Evolutionary conservation across 2,888 invertebrate genomes (phyloP).

Genomic region (Conomelus anceps): DNA sequence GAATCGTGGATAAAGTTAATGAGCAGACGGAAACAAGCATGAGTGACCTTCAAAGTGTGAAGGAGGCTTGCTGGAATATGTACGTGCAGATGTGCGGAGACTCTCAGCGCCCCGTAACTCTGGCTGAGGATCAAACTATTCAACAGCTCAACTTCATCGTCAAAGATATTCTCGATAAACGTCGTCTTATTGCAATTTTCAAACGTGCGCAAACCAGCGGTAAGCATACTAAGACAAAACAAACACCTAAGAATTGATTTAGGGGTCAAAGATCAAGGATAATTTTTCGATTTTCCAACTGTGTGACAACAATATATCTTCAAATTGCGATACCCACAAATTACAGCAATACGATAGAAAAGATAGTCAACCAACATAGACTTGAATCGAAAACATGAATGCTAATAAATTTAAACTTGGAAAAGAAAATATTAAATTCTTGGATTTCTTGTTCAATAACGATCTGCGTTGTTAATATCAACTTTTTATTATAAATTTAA

Average conservation of each 20-base stretch:
- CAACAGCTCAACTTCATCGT: background rate
- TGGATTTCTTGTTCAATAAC: too few relatives aligned
- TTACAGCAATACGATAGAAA: too few relatives aligned
- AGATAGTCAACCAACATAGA: too few relatives aligned
- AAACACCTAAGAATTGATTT: background rate
- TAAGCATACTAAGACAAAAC: background rate
- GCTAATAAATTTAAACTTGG: too few relatives aligned
- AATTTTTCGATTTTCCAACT: too few relatives aligned
- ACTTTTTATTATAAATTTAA: too few relatives aligned
- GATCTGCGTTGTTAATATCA: too few relatives aligned
- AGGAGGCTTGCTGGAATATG: background rate
- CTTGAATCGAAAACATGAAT: too few relatives aligned
- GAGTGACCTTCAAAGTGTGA: background rate
- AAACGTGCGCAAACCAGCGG: background rate
- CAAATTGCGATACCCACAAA: too few relatives aligned
- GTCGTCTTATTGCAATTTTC: background rate
- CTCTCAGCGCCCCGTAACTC: background rate
- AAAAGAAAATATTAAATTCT: too few relatives aligned
- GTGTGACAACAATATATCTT: too few relatives aligned
- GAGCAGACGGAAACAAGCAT: background rate
- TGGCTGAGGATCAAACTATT: background rate
- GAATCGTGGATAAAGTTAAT: background rate
- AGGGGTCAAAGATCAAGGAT: too few relatives aligned
- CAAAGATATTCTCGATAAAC: background rate
- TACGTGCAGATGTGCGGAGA: background rate